phyloP scores from a whole-genome alignment of 2,113 vertebrate species.

The Vicugna pacos region DNA sequence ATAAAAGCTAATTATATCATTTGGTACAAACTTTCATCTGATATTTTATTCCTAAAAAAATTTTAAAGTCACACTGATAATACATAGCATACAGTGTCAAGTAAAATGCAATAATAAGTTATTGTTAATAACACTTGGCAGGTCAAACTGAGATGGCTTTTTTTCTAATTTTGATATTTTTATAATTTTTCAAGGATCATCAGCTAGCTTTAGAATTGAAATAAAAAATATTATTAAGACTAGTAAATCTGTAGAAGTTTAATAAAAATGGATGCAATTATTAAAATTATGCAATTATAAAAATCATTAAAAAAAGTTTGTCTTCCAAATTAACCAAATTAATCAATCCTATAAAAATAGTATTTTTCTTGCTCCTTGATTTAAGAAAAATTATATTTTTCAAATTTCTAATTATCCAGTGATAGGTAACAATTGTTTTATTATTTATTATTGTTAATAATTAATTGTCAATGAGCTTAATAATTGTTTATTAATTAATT shows the following conservation, averaged over 20 bases:
- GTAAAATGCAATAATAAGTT: neutral
- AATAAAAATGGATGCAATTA: neutral
- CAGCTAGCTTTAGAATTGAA: neutral
- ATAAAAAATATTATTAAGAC: neutral
- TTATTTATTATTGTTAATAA: neutral
- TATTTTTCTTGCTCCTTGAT: neutral
- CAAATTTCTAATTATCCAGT: neutral
- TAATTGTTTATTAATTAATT: neutral
- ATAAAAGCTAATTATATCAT: neutral
- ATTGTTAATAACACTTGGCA: neutral
- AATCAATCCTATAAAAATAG: neutral
- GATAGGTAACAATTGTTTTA: neutral
- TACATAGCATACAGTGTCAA: neutral
- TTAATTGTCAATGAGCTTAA: neutral
- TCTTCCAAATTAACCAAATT: neutral
- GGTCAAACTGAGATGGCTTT: neutral
- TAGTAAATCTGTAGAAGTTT: neutral
- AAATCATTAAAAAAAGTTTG: neutral
- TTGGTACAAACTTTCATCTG: neutral
- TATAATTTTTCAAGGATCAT: neutral
- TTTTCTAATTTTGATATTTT: neutral
- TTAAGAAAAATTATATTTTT: neutral
- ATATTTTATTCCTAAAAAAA: neutral
- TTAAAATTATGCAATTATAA: neutral
- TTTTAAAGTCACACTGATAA: neutral